These are phyloP conservation scores for Brachionus angularis DNA, from an alignment of 1,140 invertebrate genomes.

Conservation along the genomic window DNA sequence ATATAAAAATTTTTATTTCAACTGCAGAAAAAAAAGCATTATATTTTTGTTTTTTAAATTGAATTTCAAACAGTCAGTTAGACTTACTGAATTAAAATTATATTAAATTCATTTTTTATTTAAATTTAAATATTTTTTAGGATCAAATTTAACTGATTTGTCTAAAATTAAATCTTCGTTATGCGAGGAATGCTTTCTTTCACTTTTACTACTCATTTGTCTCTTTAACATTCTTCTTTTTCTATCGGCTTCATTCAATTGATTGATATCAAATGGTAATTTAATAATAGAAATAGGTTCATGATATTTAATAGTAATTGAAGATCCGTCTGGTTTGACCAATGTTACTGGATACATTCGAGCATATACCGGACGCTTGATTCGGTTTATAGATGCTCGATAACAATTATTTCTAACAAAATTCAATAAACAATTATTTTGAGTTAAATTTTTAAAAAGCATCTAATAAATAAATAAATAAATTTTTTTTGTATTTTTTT, in stretches of 20 bases:
- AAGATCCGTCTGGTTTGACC: constrained; percentile 76
- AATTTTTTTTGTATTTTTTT: neutral
- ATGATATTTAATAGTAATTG: constrained; percentile 71
- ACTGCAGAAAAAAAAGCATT: too few relatives aligned
- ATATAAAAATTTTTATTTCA: too few relatives aligned
- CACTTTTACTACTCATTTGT: constrained; percentile 21
- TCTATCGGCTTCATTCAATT: constrained; percentile 6
- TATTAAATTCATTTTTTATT: constrained; percentile 39
- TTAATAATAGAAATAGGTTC: constrained; percentile 78
- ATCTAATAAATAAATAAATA: neutral
- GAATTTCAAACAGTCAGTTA: too few relatives aligned
- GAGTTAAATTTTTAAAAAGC: too few relatives aligned
- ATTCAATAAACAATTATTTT: neutral
- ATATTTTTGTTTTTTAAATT: too few relatives aligned
- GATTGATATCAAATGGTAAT: constrained; percentile 45
- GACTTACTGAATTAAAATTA: too few relatives aligned
- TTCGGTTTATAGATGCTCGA: constrained; percentile 67
- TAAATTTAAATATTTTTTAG: constrained; percentile 41
- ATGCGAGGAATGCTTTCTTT: neutral
- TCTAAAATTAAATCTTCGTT: neutral
- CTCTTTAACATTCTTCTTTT: constrained; percentile 30
- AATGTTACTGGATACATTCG: constrained; percentile 71
- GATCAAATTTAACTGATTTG: constrained; percentile 40
- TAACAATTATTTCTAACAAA: constrained; percentile 61
- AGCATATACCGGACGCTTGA: constrained; percentile 67